Conservation (phyloP, 2,113 vertebrate genomes). For the Ailuropoda melanoleuca region DNA sequence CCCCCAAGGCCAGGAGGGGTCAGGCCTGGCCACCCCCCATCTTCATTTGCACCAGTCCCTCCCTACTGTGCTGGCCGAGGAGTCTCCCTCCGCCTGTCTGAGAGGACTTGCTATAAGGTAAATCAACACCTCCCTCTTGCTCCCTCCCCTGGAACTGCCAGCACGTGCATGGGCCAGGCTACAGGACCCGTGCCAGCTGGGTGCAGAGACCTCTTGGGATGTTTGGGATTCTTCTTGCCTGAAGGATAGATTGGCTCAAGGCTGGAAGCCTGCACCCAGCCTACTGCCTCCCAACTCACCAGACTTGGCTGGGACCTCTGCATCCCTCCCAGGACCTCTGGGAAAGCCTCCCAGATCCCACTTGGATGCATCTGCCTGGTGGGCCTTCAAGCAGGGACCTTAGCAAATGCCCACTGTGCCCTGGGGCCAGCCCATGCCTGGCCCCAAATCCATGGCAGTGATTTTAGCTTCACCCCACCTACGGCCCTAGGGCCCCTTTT, state of each 20-base stretch:
- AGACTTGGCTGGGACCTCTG: not conserved
- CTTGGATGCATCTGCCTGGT: not conserved
- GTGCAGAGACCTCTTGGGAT: not conserved
- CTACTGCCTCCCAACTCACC: not conserved
- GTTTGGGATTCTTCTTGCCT: constrained; percentile 21
- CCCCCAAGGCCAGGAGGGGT: not conserved
- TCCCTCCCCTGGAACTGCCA: not conserved
- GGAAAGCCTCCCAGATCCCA: not conserved
- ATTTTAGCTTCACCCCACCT: not conserved
- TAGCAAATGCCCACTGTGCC: not conserved
- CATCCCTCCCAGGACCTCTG: not conserved
- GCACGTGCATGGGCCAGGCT: not conserved
- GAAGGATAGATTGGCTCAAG: not conserved
- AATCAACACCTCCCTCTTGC: not conserved
- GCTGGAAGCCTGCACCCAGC: not conserved
- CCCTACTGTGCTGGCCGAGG: not conserved
- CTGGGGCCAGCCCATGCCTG: not conserved
- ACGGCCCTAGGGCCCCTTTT: not conserved
- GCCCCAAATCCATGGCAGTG: not conserved
- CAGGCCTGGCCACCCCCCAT: too few relatives aligned
- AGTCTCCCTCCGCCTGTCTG: not conserved
- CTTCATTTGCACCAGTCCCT: not conserved
- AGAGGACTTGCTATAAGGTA: not conserved
- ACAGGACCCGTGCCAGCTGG: not conserved
- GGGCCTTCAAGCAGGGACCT: not conserved